Percentiles rank a stretch among this genome's conserved stretches.
Conservation (phyloP, 2,888 invertebrate species). For the Parasteatoda lunata region DNA sequence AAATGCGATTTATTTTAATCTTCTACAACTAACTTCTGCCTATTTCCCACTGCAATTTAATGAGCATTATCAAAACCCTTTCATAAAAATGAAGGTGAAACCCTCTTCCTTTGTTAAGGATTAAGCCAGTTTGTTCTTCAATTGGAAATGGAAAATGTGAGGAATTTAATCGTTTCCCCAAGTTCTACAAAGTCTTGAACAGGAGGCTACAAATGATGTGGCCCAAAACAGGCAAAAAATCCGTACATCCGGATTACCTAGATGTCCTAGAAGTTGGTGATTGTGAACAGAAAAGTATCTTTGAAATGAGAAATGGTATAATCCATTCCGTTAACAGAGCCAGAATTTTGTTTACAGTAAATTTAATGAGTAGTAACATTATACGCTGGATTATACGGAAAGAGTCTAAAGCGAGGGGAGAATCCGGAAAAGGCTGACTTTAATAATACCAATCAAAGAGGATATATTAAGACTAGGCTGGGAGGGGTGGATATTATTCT, state of each 20-base stretch:
- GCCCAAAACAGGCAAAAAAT: not conserved
- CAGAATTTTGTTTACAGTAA: constrained; percentile 47
- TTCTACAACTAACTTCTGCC: not conserved
- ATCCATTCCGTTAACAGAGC: constrained; percentile 31
- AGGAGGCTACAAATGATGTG: constrained; percentile 13
- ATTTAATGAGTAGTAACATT: constrained; percentile 63
- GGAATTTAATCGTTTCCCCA: constrained; percentile 46
- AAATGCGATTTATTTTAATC: constrained; percentile 44
- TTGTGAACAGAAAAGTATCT: constrained; percentile 8
- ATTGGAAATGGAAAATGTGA: constrained; percentile 22
- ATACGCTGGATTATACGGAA: constrained; percentile 45
- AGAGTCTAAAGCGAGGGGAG: constrained; percentile 14
- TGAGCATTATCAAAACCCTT: constrained; percentile 14
- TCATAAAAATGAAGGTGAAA: constrained; percentile 9
- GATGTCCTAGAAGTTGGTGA: constrained; percentile 27
- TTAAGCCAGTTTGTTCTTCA: constrained; percentile 22
- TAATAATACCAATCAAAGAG: constrained; percentile 43
- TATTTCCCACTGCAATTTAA: constrained; percentile 16
- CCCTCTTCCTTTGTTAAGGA: constrained; percentile 16
- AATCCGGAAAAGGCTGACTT: constrained; percentile 15
- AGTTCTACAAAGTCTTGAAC: not conserved
- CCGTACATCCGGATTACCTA: constrained; percentile 25
- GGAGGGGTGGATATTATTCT: constrained; percentile 1
- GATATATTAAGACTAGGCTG: not conserved
- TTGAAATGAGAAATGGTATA: constrained; percentile 58